Evolutionary conservation across 1,140 invertebrate species (phyloP).

Genomic region (Vanessa atalanta): DNA sequence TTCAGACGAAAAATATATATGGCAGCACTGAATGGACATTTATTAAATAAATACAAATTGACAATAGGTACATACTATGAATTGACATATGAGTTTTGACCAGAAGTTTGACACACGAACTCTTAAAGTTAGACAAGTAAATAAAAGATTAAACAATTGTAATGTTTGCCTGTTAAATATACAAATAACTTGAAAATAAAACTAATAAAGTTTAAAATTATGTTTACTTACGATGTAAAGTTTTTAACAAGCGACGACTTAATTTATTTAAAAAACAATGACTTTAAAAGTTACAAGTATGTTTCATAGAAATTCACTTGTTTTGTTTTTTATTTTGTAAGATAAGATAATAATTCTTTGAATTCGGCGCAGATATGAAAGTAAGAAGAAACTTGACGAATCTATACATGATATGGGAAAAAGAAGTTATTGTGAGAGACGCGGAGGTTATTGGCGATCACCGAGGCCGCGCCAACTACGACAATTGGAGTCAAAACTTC

Average conservation of each 20-base stretch:
- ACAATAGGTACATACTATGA: too few species aligned
- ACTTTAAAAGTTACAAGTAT: conserved; percentile 75
- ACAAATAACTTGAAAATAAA: not conserved
- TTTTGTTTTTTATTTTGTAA: conserved; percentile 25
- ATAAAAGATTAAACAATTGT: not conserved
- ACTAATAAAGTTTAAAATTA: conserved; percentile 26
- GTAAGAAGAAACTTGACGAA: conserved; percentile 66
- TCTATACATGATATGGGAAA: conserved; percentile 62
- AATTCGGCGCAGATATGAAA: conserved; percentile 62
- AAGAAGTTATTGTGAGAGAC: conserved; percentile 59
- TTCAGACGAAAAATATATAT: too few species aligned
- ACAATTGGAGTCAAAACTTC: conserved; percentile 66
- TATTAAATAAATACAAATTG: too few species aligned
- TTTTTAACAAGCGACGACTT: conserved; percentile 66
- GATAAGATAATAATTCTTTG: conserved; percentile 10
- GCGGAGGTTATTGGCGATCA: conserved; percentile 59
- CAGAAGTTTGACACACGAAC: too few species aligned
- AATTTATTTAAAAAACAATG: conserved; percentile 60
- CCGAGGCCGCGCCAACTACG: conserved; percentile 57
- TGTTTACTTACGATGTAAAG: conserved; percentile 72
- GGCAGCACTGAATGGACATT: too few species aligned
- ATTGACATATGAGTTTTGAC: too few species aligned
- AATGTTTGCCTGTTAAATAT: not conserved
- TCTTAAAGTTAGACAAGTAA: not conserved
- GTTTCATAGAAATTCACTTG: conserved; percentile 32